Conservation (phyloP, 2,797 vertebrate genomes). For the Gambusia yucatana region DNA sequence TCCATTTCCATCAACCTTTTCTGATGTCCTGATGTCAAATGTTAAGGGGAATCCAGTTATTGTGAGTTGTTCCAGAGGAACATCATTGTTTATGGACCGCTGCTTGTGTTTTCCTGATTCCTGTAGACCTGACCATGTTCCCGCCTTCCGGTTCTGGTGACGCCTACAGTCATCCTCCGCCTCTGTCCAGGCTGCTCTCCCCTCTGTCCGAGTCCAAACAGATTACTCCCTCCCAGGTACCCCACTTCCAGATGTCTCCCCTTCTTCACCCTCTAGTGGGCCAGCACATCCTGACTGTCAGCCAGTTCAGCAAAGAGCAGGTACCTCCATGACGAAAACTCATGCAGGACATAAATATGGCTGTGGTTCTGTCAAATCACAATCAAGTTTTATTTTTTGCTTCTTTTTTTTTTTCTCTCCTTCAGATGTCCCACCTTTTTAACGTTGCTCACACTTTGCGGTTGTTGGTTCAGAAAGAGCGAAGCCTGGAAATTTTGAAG, state of each 20-base stretch:
- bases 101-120: neutral
- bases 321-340: constrained; percentile 62
- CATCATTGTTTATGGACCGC: neutral
- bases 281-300: constrained; percentile 91
- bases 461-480: constrained; percentile 95
- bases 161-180: constrained; percentile 77
- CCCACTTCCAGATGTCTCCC: constrained; percentile 88
- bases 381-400: neutral
- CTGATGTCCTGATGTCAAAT: no score
- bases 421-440: constrained; percentile 94
- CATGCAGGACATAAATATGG: neutral
- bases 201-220: constrained; percentile 80
- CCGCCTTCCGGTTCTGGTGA: constrained; percentile 64
- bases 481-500: constrained; percentile 93
- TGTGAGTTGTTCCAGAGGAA: no score
- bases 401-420: constrained; percentile 1
- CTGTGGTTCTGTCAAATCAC: no score
- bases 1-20: no score
- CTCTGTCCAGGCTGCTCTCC: constrained; percentile 88
- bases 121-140: constrained; percentile 57
- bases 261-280: constrained; percentile 89
- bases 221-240: constrained; percentile 36
- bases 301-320: constrained; percentile 97
- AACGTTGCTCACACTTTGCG: constrained; percentile 92
- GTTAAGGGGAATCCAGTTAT: no score